Evolutionary conservation across 64 coral and sea anemone species (phyloP), one percentile per base, ranked within the genome.

Genomic region (Pocillopora verrucosa): DNA sequence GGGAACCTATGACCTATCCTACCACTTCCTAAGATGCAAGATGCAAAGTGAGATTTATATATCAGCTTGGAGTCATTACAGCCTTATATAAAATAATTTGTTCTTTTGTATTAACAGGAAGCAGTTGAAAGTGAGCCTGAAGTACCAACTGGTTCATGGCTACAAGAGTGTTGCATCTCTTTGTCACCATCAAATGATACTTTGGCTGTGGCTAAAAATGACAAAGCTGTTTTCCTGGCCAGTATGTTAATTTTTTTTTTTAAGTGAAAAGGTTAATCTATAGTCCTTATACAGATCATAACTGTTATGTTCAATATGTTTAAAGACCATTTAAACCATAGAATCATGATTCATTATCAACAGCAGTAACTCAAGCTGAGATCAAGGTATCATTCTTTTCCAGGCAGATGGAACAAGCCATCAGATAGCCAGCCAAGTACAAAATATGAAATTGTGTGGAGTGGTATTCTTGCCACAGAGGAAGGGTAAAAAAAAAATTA

Each of bases 361-460:
- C 30, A 30, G 30, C 30, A 30, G 0, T 30, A 30, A 30, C 30
- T 30, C 30, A 30, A 30, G 30, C 30, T 30, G 30, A 30, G 30
- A 30, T 30, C 30, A 30, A 56, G 37, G 22, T 19, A 36, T 59
- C 11, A 16, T 62, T 16, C 9, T 63, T 64, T 75, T 86, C 58
- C 68, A 99, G 97, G 88, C 65, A 95, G 88, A 61, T 99, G 97
- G 97, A 94, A 84, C 65, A 91, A 91, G 84, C 78, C 77, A 72
- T 80, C 88, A 80, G 83, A 75, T 58, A 86, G 57, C 65, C 90
- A 94, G 83, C 97, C 91, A 16, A 93, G 91, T n/a, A 95, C 76
- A 13, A 99, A 99, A 56, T 99, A 95, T 99, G 93, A 99, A 91
- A 84, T 95, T 30, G 70, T 82, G 6, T 99, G 97, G 97, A 99